Percentiles rank a stretch among this genome's conserved stretches.
phyloP scores from a whole-genome alignment of 2,113 vertebrate species.

The Rousettus leschenaultii region DNA sequence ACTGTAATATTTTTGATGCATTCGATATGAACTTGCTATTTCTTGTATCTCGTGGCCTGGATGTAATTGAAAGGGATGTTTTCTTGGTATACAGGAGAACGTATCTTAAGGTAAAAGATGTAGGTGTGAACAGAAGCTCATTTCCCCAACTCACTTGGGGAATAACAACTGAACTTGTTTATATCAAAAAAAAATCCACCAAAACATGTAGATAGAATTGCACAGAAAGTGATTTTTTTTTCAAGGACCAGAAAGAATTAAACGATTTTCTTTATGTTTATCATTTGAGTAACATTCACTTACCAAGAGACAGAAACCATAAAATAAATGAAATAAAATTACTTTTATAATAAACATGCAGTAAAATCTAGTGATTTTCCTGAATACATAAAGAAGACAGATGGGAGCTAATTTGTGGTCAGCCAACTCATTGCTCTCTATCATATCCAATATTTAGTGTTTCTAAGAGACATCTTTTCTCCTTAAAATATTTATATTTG shows the following conservation, averaged over 20 bases:
- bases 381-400: neutral
- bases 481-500: neutral
- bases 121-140: constrained; percentile 40
- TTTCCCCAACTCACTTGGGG: constrained; percentile 16
- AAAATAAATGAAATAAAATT: neutral
- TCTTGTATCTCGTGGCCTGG: neutral
- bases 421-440: neutral
- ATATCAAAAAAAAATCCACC: neutral
- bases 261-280: neutral
- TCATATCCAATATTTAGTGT: neutral
- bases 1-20: neutral
- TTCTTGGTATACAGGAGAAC: neutral
- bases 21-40: constrained; percentile 33
- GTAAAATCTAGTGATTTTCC: neutral
- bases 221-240: neutral
- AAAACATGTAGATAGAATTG: constrained; percentile 14
- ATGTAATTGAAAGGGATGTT: constrained; percentile 47
- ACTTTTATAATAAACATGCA: neutral
- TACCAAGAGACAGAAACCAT: neutral
- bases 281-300: neutral
- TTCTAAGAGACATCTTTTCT: neutral
- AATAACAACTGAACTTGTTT: constrained; percentile 45
- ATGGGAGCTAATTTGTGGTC: neutral
- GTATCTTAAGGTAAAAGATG: constrained; percentile 10
- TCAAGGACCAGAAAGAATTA: constrained; percentile 11